Base-by-base conservation (phyloP, 1,140 invertebrate genomes). In the Solenopsis fugax region DNA sequence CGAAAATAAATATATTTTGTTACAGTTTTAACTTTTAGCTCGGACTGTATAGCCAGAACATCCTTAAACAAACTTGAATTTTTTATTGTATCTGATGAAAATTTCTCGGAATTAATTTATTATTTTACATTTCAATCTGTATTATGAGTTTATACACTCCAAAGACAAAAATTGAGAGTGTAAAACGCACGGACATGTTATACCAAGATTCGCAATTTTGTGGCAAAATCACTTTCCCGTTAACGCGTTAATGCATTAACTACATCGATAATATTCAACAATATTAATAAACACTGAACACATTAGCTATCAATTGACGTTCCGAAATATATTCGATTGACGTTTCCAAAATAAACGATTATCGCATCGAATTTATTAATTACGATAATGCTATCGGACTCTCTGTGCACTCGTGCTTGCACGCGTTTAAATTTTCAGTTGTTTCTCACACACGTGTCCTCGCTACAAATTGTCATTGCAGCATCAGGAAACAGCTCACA, bases 391-490 rank as follows among this genome's bases (percentile, higher is more conserved):
- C 80, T 84, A 50, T 75, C 69, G 54, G 80, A 24, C 24, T 1
- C 56, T 60, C 80, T 73, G 72, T 60, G 34, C 82, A 58, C 29
- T n/a, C 21, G 45, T 34, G 29, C 50, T 52, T 37, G 48, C 29
- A 18, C 45, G 7, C 62, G 69, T 90, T 73, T 75, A 76, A 88
- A 85, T 82, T 82, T 90, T 80, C 71, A 71, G 64, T 86, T 86
- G 71, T 82, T 69, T 48, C 76, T 60, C 24, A 69, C 37, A 71
- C 75, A 65, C 41, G 54, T n/a, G 24, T 41, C 12, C 75, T 60
- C 73, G 54, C 67, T 91, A 84, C 89, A 80, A 90, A 91, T 91
- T 90, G 89, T 88, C 89, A 90, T 90, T 86, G 73, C 69, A 34
- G 50, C 76, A 86, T 90, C 89, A 88, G 86, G 45, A 82, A 85